Conservation (phyloP, 2,888 invertebrate genomes). For the Tolmerus cingulatus region DNA sequence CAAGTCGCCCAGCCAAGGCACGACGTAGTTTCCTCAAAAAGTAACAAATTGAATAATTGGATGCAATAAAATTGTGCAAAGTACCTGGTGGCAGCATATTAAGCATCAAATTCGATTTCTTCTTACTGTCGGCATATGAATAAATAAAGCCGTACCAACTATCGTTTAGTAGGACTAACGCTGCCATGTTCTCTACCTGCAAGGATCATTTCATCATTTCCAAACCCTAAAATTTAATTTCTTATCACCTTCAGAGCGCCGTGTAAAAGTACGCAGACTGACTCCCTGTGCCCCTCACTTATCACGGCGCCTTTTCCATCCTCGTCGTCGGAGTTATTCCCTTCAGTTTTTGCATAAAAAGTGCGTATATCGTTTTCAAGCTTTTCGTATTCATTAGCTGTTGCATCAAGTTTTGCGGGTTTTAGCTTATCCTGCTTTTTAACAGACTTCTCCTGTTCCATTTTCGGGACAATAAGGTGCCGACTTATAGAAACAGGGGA, state of each 20-base stretch:
- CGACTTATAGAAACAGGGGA: slow-evolving; percentile 92
- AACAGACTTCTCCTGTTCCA: slow-evolving; percentile 63
- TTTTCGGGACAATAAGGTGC: slow-evolving; percentile 85
- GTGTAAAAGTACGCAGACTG: slow-evolving; percentile 92
- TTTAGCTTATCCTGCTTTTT: slow-evolving; percentile 62
- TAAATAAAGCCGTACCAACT: slow-evolving; percentile 96
- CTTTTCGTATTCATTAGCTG: slow-evolving; percentile 57
- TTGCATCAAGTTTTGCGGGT: background rate
- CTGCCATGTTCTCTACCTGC: slow-evolving; percentile 88
- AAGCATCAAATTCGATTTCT: slow-evolving; percentile 91
- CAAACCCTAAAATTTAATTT: background rate
- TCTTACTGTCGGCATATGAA: slow-evolving; percentile 92
- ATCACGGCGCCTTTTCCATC: slow-evolving; percentile 40
- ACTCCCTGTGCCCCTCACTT: slow-evolving; percentile 68
- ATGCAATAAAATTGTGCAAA: background rate
- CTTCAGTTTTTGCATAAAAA: slow-evolving; percentile 59
- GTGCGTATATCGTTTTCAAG: slow-evolving; percentile 60
- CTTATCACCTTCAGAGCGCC: slow-evolving; percentile 80
- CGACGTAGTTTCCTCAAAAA: slow-evolving; percentile 68
- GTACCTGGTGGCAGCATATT: slow-evolving; percentile 82
- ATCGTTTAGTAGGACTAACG: slow-evolving; percentile 80
- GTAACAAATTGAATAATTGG: background rate
- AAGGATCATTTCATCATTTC: background rate
- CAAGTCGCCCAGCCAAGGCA: slow-evolving; percentile 91
- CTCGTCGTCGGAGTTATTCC: slow-evolving; percentile 56